These are phyloP conservation scores for Epicampocera succincta DNA, from an alignment of 2,888 invertebrate species.

Conservation along the genomic window DNA sequence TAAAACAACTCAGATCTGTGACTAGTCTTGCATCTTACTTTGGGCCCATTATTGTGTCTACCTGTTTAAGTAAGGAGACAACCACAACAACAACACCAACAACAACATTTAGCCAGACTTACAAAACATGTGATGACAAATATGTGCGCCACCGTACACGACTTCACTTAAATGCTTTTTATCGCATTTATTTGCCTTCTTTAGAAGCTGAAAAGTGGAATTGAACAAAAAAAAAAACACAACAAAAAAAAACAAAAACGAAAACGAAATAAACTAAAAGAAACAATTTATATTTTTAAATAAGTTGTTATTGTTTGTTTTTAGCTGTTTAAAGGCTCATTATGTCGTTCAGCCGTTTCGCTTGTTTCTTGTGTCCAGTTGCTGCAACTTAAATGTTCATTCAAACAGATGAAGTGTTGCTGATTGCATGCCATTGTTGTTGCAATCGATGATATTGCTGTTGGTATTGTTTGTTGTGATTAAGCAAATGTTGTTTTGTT, in stretches of 20 bases:
- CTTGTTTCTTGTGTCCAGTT: constrained; percentile 10
- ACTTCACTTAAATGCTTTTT: constrained; percentile 64
- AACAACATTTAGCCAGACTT: constrained; percentile 38
- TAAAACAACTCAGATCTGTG: no score
- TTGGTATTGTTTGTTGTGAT: constrained; percentile 39
- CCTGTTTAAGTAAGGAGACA: constrained; percentile 13
- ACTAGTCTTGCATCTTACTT: no score
- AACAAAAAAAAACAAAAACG: constrained; percentile 11
- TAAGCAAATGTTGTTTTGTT: constrained; percentile 32
- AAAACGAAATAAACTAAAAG: constrained; percentile 10
- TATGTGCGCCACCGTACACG: constrained; percentile 70
- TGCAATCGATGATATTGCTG: constrained; percentile 35
- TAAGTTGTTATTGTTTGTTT: constrained; percentile 70
- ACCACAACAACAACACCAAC: neutral
- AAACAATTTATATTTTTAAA: constrained; percentile 65
- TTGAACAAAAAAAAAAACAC: neutral
- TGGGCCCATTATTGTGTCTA: neutral
- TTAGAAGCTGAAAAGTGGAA: constrained; percentile 57
- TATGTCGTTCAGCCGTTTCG: constrained; percentile 39
- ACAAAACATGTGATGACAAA: constrained; percentile 67
- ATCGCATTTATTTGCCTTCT: constrained; percentile 65
- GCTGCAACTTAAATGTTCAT: constrained; percentile 26
- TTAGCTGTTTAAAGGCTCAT: constrained; percentile 68
- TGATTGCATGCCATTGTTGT: constrained; percentile 78
- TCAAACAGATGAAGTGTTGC: constrained; percentile 78